These are phyloP conservation scores for Gallinago nigripennis DNA, from an alignment of 2,797 vertebrate species.

Conservation along the genomic window DNA sequence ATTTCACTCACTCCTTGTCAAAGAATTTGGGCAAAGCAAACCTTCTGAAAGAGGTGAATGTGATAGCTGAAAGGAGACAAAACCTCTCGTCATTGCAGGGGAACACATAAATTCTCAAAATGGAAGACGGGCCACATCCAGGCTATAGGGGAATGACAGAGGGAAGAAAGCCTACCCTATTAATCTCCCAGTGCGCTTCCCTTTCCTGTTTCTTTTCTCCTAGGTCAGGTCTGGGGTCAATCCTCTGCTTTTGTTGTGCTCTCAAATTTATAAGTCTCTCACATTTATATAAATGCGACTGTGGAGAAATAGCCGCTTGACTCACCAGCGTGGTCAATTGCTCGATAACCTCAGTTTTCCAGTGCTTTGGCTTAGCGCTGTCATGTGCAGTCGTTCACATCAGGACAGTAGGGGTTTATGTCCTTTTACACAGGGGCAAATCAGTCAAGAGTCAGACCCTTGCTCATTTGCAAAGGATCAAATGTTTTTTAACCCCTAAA, in stretches of 20 bases:
- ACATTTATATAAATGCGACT: not conserved
- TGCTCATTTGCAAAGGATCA: not conserved
- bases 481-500: not conserved
- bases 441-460: not conserved
- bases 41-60: conserved; percentile 22
- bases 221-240: not conserved
- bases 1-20: conserved; percentile 54
- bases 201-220: not conserved
- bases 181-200: not conserved
- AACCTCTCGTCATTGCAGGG: not conserved
- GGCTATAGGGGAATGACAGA: not conserved
- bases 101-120: conserved; percentile 9
- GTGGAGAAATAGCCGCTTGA: not conserved
- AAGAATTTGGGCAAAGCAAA: conserved; percentile 30
- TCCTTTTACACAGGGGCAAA: not conserved
- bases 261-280: not conserved
- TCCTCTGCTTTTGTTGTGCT: not conserved
- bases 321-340: not conserved
- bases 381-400: not conserved
- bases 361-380: not conserved
- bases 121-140: not conserved
- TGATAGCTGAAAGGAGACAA: not conserved
- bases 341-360: not conserved
- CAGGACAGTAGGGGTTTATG: not conserved
- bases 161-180: not conserved